Base-by-base conservation (phyloP, 2,113 vertebrate species). In the human (Homo sapiens) region DNA sequence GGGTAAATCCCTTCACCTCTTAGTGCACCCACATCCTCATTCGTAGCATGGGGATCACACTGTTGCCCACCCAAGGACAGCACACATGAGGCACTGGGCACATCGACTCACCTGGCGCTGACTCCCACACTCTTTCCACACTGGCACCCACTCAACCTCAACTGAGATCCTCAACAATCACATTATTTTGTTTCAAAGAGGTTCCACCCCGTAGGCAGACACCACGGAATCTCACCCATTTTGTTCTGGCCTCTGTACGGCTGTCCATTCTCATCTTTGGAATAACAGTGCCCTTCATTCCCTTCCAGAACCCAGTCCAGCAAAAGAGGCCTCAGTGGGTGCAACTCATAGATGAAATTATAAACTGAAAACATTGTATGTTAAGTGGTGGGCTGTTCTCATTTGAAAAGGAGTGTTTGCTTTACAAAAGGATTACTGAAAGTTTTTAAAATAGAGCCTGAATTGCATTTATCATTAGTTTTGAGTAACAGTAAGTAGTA, bases 61-160 rank as follows among this genome's bases (percentile, higher is more conserved):
- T 25, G 8, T 8, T 22, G 0, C 16, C 48, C n/a, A 27, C 17
- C 72, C 27, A 16, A 0, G 50, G 35, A 27, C 1, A 6, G 27
- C 23, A 0, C 7, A 11, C 0, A 0, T 4, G 18, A 55, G 32
- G n/a, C 4, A 1, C 52, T 14, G 11, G 48, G 0, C 30, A n/a
- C 35, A 9, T 0, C 0, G 32, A 25, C 85, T 11, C 61, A 2
- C 5, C 18, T 16, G 43, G 0, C 0, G 8, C 4, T 7, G 52
- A 38, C 16, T 27, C 43, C 76, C 73, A 12, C 2, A 10, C 57
- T 40, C n/a, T 6, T 43, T 27, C 8, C 25, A 23, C 73, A 45
- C 6, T 0, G 40, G 50, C 27, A 20, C 11, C 32, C 30, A 23
- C 59, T n/a, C 55, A 11, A 30, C 48, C 75, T 25, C 61, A 7